phyloP scores from a whole-genome alignment of 2,113 vertebrate genomes.

The Ascaphus truei region DNA sequence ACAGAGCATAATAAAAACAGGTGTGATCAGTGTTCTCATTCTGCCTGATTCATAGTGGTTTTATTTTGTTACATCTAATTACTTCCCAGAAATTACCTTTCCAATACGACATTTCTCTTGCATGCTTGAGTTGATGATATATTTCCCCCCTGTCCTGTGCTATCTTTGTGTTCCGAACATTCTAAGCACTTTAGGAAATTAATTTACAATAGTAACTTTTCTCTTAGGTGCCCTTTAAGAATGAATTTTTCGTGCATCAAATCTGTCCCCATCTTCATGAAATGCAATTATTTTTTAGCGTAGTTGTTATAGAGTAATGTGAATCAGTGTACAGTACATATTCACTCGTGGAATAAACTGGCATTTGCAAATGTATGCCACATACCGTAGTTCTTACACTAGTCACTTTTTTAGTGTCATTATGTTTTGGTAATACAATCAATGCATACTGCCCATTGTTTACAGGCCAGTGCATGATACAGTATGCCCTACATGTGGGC shows the following conservation, averaged over 20 bases:
- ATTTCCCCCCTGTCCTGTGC: conserved; percentile 15
- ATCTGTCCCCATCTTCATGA: background rate
- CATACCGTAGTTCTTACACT: no score
- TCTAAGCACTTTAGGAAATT: conserved; percentile 9
- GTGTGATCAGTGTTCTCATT: background rate
- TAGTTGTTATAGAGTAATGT: background rate
- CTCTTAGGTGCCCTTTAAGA: conserved; percentile 2
- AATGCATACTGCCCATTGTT: no score
- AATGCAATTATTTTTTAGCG: conserved; percentile 14
- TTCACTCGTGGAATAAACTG: no score
- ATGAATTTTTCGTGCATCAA: background rate
- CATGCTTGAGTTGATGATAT: conserved; percentile 29
- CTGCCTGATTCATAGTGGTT: conserved; percentile 12
- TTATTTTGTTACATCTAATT: conserved; percentile 25
- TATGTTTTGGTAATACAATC: no score
- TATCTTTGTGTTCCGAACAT: background rate
- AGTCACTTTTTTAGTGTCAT: no score
- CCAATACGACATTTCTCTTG: conserved; percentile 5
- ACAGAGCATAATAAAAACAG: conserved; percentile 3
- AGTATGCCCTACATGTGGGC: no score
- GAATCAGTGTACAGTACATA: background rate
- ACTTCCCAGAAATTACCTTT: conserved; percentile 10
- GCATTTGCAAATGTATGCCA: no score
- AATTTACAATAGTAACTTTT: background rate
- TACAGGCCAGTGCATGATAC: no score